Base-by-base conservation (phyloP, 2,797 vertebrate genomes). In the Carapus acus region DNA sequence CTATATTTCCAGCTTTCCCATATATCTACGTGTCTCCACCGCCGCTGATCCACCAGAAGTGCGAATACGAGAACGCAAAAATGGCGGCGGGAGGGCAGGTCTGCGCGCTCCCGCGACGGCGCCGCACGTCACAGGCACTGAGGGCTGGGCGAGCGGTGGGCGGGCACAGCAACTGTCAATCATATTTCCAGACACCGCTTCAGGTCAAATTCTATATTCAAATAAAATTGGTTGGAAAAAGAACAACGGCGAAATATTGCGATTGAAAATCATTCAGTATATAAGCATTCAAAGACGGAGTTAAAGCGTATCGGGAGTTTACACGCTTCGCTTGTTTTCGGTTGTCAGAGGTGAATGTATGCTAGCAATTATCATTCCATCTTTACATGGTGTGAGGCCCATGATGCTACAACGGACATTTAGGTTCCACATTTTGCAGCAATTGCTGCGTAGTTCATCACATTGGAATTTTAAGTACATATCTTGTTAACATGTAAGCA, bases 11-110 rank as follows among this genome's bases (percentile, higher is more conserved):
- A 44, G 74, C 68, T 77, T 79, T 71, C 49, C 49, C 55, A 67
- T 57, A 24, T 60, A 70, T 60, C 63, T 57, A 62, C 42, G 61
- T 62, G 51, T 54, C 69, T 65, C 79, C 44, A 69, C 72, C 45
- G 66, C 72, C 45, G 66, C 62, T 52, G 53, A 62, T 65, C 60
- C 70, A 47, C 49, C 65, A 73, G 46, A 67, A 79, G 67, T 68
- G 51, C 65, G 58, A 79, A 70, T 65, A 68, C 62, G 61, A 74
- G 70, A 73, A 59, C 62, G 74, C 86, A 84, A 27, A 89, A 87
- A 90, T 90, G 89, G 87, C 89, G 88, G 78, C 80, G 67, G 56
- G 85, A 89, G 88, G 88, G 88, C 87, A 85, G 84, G 85, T 87
- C 74, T 64, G 64, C 60, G 69, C 65, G 66, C 71, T 56, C 85